Evolutionary conservation across 2,888 invertebrate species (phyloP).

Genomic region (Lomographa bimaculata): DNA sequence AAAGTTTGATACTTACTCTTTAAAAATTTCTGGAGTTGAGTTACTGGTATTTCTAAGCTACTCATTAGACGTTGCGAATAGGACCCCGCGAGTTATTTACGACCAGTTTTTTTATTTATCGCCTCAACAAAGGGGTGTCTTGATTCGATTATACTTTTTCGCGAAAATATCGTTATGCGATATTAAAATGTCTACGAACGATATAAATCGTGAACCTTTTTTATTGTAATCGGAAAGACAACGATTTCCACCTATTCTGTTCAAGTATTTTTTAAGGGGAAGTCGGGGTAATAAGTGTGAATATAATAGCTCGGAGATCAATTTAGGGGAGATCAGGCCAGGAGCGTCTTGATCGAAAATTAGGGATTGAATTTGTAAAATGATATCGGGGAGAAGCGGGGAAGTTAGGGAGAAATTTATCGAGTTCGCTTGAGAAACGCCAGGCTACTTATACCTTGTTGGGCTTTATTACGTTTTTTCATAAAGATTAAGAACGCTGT

Average conservation of each 20-base stretch:
- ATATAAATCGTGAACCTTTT: constrained; percentile 49
- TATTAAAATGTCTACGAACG: constrained; percentile 48
- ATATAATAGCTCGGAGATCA: constrained; percentile 34
- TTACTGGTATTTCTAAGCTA: constrained; percentile 22
- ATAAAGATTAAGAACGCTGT: too few relatives aligned
- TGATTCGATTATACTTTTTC: constrained; percentile 55
- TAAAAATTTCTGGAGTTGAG: constrained; percentile 7
- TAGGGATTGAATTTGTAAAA: constrained; percentile 37
- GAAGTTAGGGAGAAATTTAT: constrained; percentile 27
- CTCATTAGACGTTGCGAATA: constrained; percentile 63
- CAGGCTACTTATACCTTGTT: constrained; percentile 11
- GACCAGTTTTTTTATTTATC: constrained; percentile 59
- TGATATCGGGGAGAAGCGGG: constrained; percentile 30
- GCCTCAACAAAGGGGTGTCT: constrained; percentile 48
- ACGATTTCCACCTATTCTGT: constrained; percentile 33
- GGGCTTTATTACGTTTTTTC: constrained; percentile 11
- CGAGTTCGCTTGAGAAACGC: constrained; percentile 11
- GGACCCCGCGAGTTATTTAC: constrained; percentile 64
- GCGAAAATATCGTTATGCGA: constrained; percentile 38
- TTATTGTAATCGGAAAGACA: constrained; percentile 40
- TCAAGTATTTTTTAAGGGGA: constrained; percentile 31
- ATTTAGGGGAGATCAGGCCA: constrained; percentile 27
- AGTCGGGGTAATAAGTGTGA: constrained; percentile 35
- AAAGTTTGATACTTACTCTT: too few relatives aligned
- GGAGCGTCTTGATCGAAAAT: constrained; percentile 33